Conservation (phyloP, 2,888 invertebrate species). For the Nomada hirtipes region DNA sequence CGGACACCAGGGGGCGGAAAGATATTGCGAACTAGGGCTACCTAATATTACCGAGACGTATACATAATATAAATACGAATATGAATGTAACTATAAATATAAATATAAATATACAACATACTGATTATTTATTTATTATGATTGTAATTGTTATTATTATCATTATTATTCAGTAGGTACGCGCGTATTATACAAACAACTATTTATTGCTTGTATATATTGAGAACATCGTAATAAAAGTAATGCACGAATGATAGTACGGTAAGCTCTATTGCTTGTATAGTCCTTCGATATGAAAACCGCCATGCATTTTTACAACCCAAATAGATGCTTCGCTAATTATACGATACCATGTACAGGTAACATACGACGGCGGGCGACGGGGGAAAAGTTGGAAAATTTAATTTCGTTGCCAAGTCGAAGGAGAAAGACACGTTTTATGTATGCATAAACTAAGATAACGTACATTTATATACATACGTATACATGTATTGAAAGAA, state of each 20-base stretch:
- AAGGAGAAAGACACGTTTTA: conserved; percentile 14
- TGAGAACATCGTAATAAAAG: conserved; percentile 80
- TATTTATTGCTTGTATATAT: conserved; percentile 82
- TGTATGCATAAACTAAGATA: conserved; percentile 28
- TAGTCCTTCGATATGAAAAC: conserved; percentile 4
- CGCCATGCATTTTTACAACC: no score
- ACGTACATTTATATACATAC: conserved; percentile 14
- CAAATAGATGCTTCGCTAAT: neutral
- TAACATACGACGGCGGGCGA: neutral
- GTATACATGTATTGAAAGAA: conserved; percentile 4
- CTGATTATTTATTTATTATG: conserved; percentile 49
- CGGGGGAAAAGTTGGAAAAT: neutral
- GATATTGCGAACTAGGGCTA: conserved; percentile 56
- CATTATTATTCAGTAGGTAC: conserved; percentile 69
- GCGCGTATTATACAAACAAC: conserved; percentile 66
- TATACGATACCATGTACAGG: neutral
- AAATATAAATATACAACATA: conserved; percentile 59
- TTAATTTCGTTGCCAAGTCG: conserved; percentile 5
- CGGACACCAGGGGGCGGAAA: conserved; percentile 42
- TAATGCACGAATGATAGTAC: conserved; percentile 73
- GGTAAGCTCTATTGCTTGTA: conserved; percentile 16
- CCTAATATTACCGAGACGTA: conserved; percentile 70
- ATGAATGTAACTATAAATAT: conserved; percentile 30
- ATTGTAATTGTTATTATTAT: conserved; percentile 7
- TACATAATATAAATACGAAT: conserved; percentile 48